Evolutionary conservation across 2,888 invertebrate genomes (phyloP).

Genomic region (Lagria hirta): DNA sequence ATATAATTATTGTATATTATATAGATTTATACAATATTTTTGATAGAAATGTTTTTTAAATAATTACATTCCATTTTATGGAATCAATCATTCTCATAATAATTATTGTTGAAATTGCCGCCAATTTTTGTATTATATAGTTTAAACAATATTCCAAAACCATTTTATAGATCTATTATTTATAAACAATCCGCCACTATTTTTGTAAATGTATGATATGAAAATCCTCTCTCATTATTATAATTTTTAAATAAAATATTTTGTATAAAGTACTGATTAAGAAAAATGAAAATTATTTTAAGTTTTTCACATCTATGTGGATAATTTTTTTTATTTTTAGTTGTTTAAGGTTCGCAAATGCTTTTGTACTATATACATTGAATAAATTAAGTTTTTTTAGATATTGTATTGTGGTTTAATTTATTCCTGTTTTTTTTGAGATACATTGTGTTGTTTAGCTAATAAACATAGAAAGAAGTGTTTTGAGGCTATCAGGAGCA

Average conservation of each 20-base stretch:
- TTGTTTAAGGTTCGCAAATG: conserved; percentile 31
- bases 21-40: conserved; percentile 33
- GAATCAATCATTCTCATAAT: conserved; percentile 34
- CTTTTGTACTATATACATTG: conserved; percentile 47
- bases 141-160: too few species aligned
- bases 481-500: too few species aligned
- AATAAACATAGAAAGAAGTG: too few species aligned
- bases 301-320: conserved; percentile 22
- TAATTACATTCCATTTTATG: conserved; percentile 33
- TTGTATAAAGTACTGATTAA: conserved; percentile 55
- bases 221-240: conserved; percentile 31
- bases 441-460: too few species aligned
- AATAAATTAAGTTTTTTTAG: conserved; percentile 38
- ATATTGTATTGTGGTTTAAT: too few species aligned
- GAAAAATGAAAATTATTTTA: conserved; percentile 35
- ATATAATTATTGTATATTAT: conserved; percentile 36
- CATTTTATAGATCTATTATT: conserved; percentile 35
- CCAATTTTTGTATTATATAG: conserved; percentile 22
- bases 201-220: conserved; percentile 29
- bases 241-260: conserved; percentile 32
- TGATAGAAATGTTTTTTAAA: conserved; percentile 26
- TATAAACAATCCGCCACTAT: conserved; percentile 28
- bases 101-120: conserved; percentile 32
- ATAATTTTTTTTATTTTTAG: conserved; percentile 23
- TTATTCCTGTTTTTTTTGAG: too few species aligned